Evolutionary conservation across 2,797 vertebrate species (phyloP).

Genomic region (Tapirus indicus): DNA sequence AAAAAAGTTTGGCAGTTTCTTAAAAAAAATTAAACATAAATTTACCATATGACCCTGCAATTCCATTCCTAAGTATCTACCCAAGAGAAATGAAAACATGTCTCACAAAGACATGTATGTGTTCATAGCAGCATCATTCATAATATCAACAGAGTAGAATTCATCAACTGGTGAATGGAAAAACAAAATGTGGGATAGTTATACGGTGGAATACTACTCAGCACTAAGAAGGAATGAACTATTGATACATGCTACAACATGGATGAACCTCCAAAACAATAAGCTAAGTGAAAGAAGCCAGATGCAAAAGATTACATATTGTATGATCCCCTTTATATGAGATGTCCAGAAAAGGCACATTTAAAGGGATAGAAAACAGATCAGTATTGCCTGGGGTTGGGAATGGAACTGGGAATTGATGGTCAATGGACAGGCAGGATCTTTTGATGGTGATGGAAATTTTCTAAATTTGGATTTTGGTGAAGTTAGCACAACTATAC

Average conservation of each 20-base stretch:
- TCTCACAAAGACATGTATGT: background rate
- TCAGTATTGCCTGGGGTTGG: background rate
- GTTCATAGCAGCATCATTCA: background rate
- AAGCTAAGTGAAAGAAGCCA: background rate
- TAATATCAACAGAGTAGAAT: background rate
- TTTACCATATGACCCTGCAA: background rate
- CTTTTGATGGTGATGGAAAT: background rate
- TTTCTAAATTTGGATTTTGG: background rate
- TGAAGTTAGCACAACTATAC: background rate
- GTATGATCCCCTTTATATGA: background rate
- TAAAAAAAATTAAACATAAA: conserved; percentile 25
- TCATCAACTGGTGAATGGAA: background rate
- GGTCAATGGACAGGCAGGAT: background rate
- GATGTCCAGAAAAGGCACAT: background rate
- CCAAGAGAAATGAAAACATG: background rate
- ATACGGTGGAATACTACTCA: background rate
- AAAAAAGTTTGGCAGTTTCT: background rate
- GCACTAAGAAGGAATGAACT: background rate
- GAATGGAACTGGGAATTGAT: background rate
- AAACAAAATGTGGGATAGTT: background rate
- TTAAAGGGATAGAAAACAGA: background rate
- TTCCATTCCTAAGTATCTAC: background rate
- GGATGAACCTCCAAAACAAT: background rate
- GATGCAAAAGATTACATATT: background rate
- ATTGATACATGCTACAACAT: background rate